Base-by-base conservation (phyloP, 92 coral and sea anemone genomes). In the Palythoa heliodiscus region DNA sequence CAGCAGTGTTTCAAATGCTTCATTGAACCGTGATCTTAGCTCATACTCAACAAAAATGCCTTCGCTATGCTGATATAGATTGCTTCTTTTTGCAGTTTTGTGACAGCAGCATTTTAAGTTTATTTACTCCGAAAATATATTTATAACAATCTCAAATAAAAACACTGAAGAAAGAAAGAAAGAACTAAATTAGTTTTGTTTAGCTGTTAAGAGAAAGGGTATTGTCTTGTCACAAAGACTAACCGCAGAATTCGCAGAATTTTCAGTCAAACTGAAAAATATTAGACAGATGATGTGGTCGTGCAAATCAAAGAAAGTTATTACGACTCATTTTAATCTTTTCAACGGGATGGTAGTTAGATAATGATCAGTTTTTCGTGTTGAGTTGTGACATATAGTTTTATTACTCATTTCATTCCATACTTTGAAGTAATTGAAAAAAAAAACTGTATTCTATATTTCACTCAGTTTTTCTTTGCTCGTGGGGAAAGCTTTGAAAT, bases 301-400 rank as follows among this genome's bases (percentile, higher is more conserved):
- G 47, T 40, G 19, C 17, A 80, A 66, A 52, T 80, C 48, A 80
- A 80, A 80, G 70, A 64, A 35, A 68, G 39, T 80, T 80, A 80
- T 80, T 80, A 61, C 22, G 47, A 66, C 60, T 80, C 58, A 11
- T 64, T 80, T 80, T 80, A 80, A 80, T 80, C 84, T 80, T 48
- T 66, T 5, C 60, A 60, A 47, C 84, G 71, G 75, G 75, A 80
- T 43, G 16, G 72, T 24, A 17, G 43, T 13, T 3, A 66, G 84
- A 80, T 80, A 80, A 48, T 52, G 60, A 80, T 80, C 84, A 64
- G 22, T 35, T 25, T 52, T 43, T 80, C 55, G 10, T 80, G 73
- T 80, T 80, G 40, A 14, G 63, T 15, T 80, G 23, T 68, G 12
- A 66, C 61, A 43, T 58, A 64, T 66, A 67, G 13, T 53, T 67